Conservation (phyloP, 2,113 vertebrate species). For the Pelodiscus sinensis region DNA sequence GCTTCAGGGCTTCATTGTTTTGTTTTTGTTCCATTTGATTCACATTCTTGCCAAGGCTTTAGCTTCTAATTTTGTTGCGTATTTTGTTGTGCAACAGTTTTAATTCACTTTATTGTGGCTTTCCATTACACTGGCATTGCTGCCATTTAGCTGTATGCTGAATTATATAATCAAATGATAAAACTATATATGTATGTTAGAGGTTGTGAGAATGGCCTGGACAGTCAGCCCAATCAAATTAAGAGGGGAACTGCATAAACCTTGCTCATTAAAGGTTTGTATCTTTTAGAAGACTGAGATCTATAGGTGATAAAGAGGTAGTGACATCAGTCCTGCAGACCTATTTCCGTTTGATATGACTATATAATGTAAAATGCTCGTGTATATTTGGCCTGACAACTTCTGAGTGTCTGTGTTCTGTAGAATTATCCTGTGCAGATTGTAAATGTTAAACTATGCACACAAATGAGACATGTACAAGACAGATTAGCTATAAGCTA, state of each 20-base stretch:
- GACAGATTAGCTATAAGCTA: not conserved
- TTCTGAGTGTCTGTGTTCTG: not conserved
- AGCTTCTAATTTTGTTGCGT: not conserved
- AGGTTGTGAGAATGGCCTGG: not conserved
- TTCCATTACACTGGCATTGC: not conserved
- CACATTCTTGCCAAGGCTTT: not conserved
- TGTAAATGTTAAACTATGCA: not conserved
- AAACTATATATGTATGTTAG: not conserved
- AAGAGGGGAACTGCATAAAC: not conserved
- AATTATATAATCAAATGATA: not conserved
- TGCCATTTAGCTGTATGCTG: not conserved
- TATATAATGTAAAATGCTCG: not conserved
- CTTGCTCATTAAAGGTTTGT: not conserved
- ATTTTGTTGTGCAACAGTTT: not conserved
- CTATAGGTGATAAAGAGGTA: not conserved
- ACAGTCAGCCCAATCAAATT: not conserved
- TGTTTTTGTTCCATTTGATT: not conserved
- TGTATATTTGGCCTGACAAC: not conserved
- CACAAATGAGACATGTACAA: not conserved
- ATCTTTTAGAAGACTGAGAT: not conserved
- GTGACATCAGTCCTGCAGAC: not conserved
- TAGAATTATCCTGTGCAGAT: not conserved
- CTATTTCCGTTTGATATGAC: not conserved
- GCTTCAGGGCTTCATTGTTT: not conserved
- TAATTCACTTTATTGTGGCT: not conserved